Evolutionary conservation across 2,797 vertebrate genomes (phyloP).

Genomic region (Microcaecilia unicolor): DNA sequence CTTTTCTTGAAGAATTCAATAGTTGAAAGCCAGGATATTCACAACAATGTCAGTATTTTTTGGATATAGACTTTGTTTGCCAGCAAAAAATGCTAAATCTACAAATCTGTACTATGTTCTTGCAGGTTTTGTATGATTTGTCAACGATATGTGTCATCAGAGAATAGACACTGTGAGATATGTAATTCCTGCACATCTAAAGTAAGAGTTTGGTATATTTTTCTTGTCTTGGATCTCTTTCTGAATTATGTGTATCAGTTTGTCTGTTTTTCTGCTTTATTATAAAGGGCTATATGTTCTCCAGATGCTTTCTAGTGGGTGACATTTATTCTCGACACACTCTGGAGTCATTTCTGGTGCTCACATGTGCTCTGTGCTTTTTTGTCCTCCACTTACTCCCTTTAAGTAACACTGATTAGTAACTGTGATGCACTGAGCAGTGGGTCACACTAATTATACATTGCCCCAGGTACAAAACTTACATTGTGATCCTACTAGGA

Average conservation of each 20-base stretch:
- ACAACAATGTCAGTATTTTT: too few relatives aligned
- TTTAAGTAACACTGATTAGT: too few relatives aligned
- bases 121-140: conserved; percentile 76
- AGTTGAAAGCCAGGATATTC: too few relatives aligned
- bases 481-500: too few relatives aligned
- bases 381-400: too few relatives aligned
- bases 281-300: too few relatives aligned
- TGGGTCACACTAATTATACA: too few relatives aligned
- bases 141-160: conserved; percentile 67
- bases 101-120: not conserved
- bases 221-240: not conserved
- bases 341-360: not conserved
- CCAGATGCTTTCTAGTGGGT: too few relatives aligned
- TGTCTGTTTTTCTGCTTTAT: not conserved
- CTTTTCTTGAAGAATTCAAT: too few relatives aligned
- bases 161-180: conserved; percentile 77
- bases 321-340: not conserved
- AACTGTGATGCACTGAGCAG: too few relatives aligned
- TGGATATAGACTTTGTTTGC: not conserved
- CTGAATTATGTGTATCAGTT: not conserved
- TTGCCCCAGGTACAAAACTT: too few relatives aligned
- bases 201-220: conserved; percentile 42
- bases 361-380: not conserved
- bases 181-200: conserved; percentile 86
- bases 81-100: not conserved